These are phyloP conservation scores for Panagrolaimus sp. DNA, from an alignment of 1,140 invertebrate genomes.

Conservation along the genomic window DNA sequence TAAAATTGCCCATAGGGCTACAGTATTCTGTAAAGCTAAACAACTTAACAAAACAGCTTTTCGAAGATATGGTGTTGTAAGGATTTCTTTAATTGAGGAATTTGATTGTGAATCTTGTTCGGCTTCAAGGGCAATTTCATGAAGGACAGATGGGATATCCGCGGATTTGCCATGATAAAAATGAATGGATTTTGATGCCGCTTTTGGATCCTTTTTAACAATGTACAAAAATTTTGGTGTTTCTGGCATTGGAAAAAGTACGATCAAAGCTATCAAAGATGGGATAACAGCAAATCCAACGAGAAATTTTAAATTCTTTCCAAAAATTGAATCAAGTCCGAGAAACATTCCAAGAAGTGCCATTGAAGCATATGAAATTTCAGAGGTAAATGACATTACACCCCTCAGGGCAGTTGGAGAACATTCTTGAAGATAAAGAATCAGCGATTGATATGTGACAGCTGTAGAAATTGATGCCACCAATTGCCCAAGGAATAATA, in stretches of 20 bases:
- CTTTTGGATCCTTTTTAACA: slow-evolving; percentile 20
- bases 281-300: slow-evolving; percentile 37
- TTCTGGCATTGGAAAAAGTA: slow-evolving; percentile 33
- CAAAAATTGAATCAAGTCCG: slow-evolving; percentile 33
- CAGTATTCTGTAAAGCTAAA: slow-evolving; percentile 37
- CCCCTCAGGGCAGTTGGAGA: slow-evolving; percentile 31
- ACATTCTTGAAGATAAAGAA: slow-evolving; percentile 40
- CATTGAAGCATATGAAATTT: slow-evolving; percentile 27
- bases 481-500: neutral
- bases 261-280: slow-evolving; percentile 28
- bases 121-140: slow-evolving; percentile 23
- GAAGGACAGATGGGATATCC: slow-evolving; percentile 23
- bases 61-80: slow-evolving; percentile 32
- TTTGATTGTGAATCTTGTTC: slow-evolving; percentile 22
- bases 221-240: slow-evolving; percentile 38
- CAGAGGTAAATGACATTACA: slow-evolving; percentile 22
- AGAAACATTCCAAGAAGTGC: slow-evolving; percentile 33
- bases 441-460: slow-evolving; percentile 39
- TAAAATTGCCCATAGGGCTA: slow-evolving; percentile 37
- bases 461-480: slow-evolving; percentile 39
- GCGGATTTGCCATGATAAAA: slow-evolving; percentile 34
- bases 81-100: slow-evolving; percentile 31
- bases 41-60: slow-evolving; percentile 32
- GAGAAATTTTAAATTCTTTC: slow-evolving; percentile 24
- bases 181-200: slow-evolving; percentile 30